These are phyloP conservation scores for Drosophila sproati DNA, from an alignment of 1,140 invertebrate genomes.

Conservation along the genomic window DNA sequence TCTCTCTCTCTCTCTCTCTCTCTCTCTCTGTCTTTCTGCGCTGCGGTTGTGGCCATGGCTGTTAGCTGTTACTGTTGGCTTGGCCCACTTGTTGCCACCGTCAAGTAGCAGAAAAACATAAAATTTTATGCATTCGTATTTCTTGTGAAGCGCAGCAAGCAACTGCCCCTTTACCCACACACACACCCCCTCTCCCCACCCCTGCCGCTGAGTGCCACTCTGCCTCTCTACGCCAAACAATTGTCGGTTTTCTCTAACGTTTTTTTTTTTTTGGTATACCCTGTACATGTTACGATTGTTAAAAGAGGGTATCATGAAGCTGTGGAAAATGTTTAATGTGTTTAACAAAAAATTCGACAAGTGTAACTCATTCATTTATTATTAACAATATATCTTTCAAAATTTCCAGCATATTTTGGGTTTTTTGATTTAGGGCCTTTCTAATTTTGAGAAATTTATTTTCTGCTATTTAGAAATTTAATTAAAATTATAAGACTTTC, in stretches of 20 bases:
- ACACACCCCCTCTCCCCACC: not conserved
- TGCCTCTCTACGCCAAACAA: slow-evolving; percentile 55
- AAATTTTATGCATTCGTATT: slow-evolving; percentile 83
- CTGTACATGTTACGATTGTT: not conserved
- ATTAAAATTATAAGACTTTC: too few species aligned
- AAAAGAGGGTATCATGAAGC: not conserved
- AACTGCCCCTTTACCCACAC: slow-evolving; percentile 6
- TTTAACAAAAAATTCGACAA: too few species aligned
- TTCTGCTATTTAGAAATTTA: too few species aligned
- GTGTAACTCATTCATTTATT: too few species aligned
- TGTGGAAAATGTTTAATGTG: too few species aligned
- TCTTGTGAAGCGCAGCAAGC: slow-evolving; percentile 72
- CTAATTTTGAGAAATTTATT: too few species aligned
- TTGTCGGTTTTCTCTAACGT: slow-evolving; percentile 80
- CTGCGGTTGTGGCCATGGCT: slow-evolving; percentile 78
- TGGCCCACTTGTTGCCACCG: slow-evolving; percentile 80
- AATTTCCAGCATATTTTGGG: too few species aligned
- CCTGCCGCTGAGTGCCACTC: not conserved
- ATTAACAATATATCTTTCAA: too few species aligned
- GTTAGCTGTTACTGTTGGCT: slow-evolving; percentile 25
- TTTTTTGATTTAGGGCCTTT: too few species aligned
- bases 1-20: slow-evolving; percentile 31
- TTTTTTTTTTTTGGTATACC: slow-evolving; percentile 54
- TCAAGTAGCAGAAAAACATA: slow-evolving; percentile 82
- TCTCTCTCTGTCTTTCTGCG: not conserved